Percentiles rank a stretch among this genome's conserved stretches.
phyloP scores from a whole-genome alignment of 2,797 vertebrate genomes.

The Cephalopachus bancanus region DNA sequence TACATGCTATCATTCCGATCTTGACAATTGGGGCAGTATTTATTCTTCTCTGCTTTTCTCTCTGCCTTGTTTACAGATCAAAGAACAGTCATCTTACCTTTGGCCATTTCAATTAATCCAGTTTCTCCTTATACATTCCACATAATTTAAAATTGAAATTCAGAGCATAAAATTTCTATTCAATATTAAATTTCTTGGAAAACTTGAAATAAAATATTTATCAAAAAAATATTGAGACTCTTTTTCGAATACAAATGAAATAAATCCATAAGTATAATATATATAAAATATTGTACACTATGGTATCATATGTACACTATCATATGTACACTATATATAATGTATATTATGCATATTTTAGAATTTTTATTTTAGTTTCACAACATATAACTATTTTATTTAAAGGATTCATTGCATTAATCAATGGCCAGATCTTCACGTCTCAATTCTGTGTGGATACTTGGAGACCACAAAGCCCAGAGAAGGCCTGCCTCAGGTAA shows the following conservation, averaged over 20 bases:
- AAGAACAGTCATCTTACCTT: not conserved
- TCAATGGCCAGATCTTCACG: not conserved
- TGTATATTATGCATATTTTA: too few relatives aligned
- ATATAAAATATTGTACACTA: not conserved
- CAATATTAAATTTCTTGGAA: not conserved
- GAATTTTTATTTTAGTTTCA: too few relatives aligned
- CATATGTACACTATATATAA: too few relatives aligned
- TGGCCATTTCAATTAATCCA: slow-evolving; percentile 25
- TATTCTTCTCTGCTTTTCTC: not conserved
- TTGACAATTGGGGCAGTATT: not conserved
- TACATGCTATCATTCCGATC: slow-evolving; percentile 31
- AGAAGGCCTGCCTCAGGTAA: not conserved
- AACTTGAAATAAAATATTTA: not conserved
- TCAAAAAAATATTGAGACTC: not conserved
- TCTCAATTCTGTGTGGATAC: not conserved
- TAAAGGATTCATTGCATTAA: not conserved
- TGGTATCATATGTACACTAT: not conserved
- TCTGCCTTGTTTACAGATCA: slow-evolving; percentile 8
- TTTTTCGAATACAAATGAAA: not conserved
- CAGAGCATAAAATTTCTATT: not conserved
- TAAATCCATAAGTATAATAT: not conserved
- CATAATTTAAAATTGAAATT: slow-evolving; percentile 6
- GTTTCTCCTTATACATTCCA: not conserved
- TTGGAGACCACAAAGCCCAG: not conserved
- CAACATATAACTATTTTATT: not conserved